Evolutionary conservation across 2,797 vertebrate genomes (phyloP).

Genomic region (Apogon talboti): DNA sequence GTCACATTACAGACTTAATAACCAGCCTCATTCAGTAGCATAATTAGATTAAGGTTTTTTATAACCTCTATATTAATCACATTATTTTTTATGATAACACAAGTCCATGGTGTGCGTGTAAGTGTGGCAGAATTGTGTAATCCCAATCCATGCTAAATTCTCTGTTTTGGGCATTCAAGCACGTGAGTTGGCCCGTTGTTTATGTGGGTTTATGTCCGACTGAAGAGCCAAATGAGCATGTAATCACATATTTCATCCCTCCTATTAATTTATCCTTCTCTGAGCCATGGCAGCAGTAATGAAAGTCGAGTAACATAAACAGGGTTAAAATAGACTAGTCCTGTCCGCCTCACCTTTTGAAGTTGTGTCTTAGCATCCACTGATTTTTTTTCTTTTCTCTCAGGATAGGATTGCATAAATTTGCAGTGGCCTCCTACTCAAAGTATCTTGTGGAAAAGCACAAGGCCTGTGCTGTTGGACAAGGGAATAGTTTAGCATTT

Average conservation of each 20-base stretch:
- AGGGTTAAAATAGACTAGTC: conserved; percentile 40
- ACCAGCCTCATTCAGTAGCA: conserved; percentile 19
- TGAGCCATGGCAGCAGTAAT: conserved; percentile 51
- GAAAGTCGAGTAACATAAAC: conserved; percentile 58
- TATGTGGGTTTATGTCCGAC: conserved; percentile 35
- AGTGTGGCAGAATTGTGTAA: conserved; percentile 17
- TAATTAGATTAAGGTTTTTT: conserved; percentile 42
- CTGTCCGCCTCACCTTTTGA: conserved; percentile 37
- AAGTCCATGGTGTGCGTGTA: neutral
- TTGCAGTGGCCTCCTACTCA: conserved; percentile 33
- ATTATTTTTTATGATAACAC: conserved; percentile 4
- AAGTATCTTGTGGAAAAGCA: conserved; percentile 33
- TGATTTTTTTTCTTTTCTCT: conserved; percentile 4
- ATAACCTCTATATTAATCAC: conserved; percentile 28
- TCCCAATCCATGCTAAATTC: conserved; percentile 10
- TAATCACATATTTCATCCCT: conserved; percentile 59
- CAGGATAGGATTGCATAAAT: conserved; percentile 30
- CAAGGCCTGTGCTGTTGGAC: conserved; percentile 8
- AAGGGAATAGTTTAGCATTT: conserved; percentile 4
- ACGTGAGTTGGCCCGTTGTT: conserved; percentile 9
- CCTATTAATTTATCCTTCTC: conserved; percentile 54
- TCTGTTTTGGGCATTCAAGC: conserved; percentile 12
- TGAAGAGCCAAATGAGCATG: conserved; percentile 46
- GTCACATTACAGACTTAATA: conserved; percentile 23
- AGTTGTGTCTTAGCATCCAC: conserved; percentile 28